Evolutionary conservation across 1,140 invertebrate genomes (phyloP), one percentile per base, ranked within the genome.

Genomic region (Ceratitis capitata): DNA sequence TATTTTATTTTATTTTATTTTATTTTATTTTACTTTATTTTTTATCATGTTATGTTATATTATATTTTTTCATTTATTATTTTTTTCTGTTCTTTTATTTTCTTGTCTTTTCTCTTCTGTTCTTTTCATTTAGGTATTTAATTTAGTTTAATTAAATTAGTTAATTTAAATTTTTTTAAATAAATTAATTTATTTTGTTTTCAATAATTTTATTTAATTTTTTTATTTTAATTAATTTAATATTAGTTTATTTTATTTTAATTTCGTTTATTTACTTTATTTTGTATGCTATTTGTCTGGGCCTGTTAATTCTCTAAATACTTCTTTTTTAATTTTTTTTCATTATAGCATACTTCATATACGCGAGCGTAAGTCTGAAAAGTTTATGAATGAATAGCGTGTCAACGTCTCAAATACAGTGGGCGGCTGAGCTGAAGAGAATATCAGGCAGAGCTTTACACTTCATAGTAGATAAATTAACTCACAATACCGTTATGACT

Each of bases 301-400:
- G n/a, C 23, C 39, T 9, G 23, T 19, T 42, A 78, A 19, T 78
- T 78, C 23, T 12, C 39, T 0, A 3, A 78, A 32, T 6, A 78
- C 1, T 78, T 14, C 10, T 10, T 32, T 64, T 4, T 29, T 26
- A 23, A 6, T 56, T 9, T 64, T 78, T 9, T 78, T 9, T 45
- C 45, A 39, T 16, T 47, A 12, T 78, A 78, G 7, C 69, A 42
- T n/a, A 45, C 39, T 78, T 78, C 69, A 35, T 78, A 9, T 45
- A 12, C n/a, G 23, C 69, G 23, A 78, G 61, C 16, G 19, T 19
- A 78, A 78, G 45, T 78, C 69, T 78, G 23, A 45, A 42, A 47
- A 78, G 26, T 23, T 78, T 45, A 78, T 78, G 69, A 78, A 78
- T 78, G 69, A 78, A 78, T 23, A 64, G 23, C 5, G 3, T 78